phyloP scores from a whole-genome alignment of 2,888 invertebrate species.

The Xylophagus ater region DNA sequence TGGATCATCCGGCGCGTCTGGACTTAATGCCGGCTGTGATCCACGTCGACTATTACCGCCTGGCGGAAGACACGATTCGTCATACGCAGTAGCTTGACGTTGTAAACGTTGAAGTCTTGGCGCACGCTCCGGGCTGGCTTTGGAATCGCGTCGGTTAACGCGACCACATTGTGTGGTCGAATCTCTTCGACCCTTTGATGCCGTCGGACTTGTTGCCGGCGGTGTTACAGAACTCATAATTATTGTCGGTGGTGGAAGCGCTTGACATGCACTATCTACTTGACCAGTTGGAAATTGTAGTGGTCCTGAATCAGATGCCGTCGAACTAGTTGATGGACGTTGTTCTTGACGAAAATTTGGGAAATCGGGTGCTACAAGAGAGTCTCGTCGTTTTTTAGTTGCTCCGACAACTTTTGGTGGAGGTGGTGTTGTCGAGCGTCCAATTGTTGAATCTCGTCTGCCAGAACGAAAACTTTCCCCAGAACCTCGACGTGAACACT shows the following conservation, averaged over 20 bases:
- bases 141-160: slow-evolving; percentile 53
- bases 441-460: slow-evolving; percentile 54
- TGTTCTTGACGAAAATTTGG: slow-evolving; percentile 48
- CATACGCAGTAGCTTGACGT: slow-evolving; percentile 79
- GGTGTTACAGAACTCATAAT: slow-evolving; percentile 75
- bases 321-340: slow-evolving; percentile 60
- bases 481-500: slow-evolving; percentile 48
- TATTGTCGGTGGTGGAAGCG: slow-evolving; percentile 61
- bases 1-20: slow-evolving; percentile 60
- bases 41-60: slow-evolving; percentile 55
- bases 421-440: slow-evolving; percentile 42
- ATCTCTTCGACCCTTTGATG: slow-evolving; percentile 56
- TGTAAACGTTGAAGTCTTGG: slow-evolving; percentile 56
- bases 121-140: slow-evolving; percentile 57
- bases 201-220: slow-evolving; percentile 67
- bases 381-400: slow-evolving; percentile 50
- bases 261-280: slow-evolving; percentile 52
- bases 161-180: slow-evolving; percentile 75
- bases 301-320: slow-evolving; percentile 59
- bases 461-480: slow-evolving; percentile 56
- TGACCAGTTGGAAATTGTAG: slow-evolving; percentile 35
- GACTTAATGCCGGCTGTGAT: slow-evolving; percentile 72
- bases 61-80: slow-evolving; percentile 68
- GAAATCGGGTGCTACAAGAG: slow-evolving; percentile 43
- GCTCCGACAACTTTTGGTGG: slow-evolving; percentile 52